A percentile compares a stretch with the other conserved stretches of the same genome.
phyloP scores from a whole-genome alignment of 1,140 invertebrate genomes.

The Nautilus pompilius region DNA sequence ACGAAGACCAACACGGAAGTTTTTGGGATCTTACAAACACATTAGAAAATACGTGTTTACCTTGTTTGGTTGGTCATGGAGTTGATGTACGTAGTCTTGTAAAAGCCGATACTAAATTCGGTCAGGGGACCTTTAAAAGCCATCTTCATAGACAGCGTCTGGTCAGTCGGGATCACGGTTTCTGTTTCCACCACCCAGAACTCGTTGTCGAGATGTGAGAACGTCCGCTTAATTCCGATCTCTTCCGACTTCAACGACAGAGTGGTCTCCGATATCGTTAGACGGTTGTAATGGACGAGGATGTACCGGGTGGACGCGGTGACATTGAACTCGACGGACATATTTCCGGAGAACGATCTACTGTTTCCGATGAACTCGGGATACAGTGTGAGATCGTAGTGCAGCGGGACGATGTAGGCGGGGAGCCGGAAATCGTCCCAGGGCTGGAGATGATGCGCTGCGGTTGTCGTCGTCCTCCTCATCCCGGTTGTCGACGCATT shows the following conservation, averaged over 20 bases:
- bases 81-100: slow-evolving; percentile 72
- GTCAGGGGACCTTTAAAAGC: slow-evolving; percentile 68
- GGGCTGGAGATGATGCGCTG: slow-evolving; percentile 31
- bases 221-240: slow-evolving; percentile 44
- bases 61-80: slow-evolving; percentile 52
- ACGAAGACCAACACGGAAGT: too few species aligned
- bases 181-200: slow-evolving; percentile 64
- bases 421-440: slow-evolving; percentile 63
- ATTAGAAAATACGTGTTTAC: too few species aligned
- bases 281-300: slow-evolving; percentile 51
- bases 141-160: slow-evolving; percentile 46
- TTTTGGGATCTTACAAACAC: too few species aligned
- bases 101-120: slow-evolving; percentile 72
- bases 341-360: slow-evolving; percentile 46
- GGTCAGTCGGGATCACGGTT: slow-evolving; percentile 51
- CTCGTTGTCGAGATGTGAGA: slow-evolving; percentile 63
- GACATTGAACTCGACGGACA: slow-evolving; percentile 42
- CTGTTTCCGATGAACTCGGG: slow-evolving; percentile 61
- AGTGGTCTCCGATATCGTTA: slow-evolving; percentile 47
- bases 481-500: too few species aligned
- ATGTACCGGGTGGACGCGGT: slow-evolving; percentile 44
- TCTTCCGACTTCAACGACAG: slow-evolving; percentile 15
- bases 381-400: slow-evolving; percentile 73
- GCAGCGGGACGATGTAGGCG: slow-evolving; percentile 64
- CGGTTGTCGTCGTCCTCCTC: too few species aligned